Evolutionary conservation across 2,113 vertebrate genomes (phyloP).

Genomic region (Phainopepla nitens): DNA sequence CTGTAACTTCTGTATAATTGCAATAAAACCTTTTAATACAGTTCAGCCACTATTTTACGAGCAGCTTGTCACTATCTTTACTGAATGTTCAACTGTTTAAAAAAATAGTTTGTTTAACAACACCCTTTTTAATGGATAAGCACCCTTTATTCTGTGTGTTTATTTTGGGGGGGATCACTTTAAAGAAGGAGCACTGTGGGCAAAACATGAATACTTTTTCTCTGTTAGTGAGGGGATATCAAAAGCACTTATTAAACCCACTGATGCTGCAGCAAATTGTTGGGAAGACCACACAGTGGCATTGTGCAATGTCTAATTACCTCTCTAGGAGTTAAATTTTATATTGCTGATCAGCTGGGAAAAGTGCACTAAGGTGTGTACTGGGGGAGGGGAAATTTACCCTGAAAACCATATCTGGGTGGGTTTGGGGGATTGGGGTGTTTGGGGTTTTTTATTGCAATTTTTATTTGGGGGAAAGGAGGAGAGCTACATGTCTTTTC

Average conservation of each 20-base stretch:
- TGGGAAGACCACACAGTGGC: too few species aligned
- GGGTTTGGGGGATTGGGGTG: neutral
- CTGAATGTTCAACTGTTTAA: neutral
- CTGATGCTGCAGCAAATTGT: neutral
- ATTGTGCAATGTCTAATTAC: neutral
- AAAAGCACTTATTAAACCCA: neutral
- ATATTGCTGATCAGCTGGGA: neutral
- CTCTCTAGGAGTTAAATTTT: neutral
- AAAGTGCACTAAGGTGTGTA: neutral
- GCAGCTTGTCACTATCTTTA: neutral
- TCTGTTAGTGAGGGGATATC: neutral
- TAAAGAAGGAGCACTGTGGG: neutral
- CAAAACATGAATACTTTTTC: neutral
- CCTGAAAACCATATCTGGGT: neutral
- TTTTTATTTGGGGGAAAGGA: neutral
- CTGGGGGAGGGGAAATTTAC: too few species aligned
- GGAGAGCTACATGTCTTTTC: neutral
- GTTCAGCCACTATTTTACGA: neutral
- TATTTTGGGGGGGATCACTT: neutral
- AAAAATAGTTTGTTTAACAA: neutral
- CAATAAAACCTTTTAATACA: conserved; percentile 46
- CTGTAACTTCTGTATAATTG: conserved; percentile 11
- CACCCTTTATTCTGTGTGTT: neutral
- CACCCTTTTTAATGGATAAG: neutral
- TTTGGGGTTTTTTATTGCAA: too few species aligned